A percentile compares a stretch with the other conserved stretches of the same genome.
Conservation (phyloP, 2,888 invertebrate species). For the Eutolmus rufibarbis region DNA sequence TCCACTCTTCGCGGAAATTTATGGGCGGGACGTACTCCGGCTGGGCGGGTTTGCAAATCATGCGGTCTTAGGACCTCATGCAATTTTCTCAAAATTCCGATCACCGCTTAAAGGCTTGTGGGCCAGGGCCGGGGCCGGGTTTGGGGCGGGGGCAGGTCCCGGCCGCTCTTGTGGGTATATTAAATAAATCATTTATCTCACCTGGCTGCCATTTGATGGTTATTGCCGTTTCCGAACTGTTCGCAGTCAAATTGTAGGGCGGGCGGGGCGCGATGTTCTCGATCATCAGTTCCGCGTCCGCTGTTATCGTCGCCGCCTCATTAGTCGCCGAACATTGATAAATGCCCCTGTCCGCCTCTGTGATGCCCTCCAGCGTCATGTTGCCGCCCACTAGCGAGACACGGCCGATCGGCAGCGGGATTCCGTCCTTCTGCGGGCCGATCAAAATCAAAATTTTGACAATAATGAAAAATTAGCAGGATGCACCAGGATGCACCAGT, state of each 20-base stretch:
- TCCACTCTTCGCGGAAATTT: neutral
- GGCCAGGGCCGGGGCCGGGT: no score
- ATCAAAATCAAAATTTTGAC: slow-evolving; percentile 32
- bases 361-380: slow-evolving; percentile 81
- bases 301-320: slow-evolving; percentile 84
- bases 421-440: slow-evolving; percentile 76
- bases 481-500: neutral
- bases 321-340: slow-evolving; percentile 86
- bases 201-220: slow-evolving; percentile 83
- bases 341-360: slow-evolving; percentile 86
- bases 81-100: neutral
- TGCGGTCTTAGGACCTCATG: neutral
- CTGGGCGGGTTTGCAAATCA: neutral
- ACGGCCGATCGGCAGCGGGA: slow-evolving; percentile 72
- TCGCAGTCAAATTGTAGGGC: slow-evolving; percentile 84
- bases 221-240: slow-evolving; percentile 74
- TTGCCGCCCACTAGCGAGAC: slow-evolving; percentile 76
- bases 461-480: neutral
- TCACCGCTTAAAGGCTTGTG: neutral
- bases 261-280: slow-evolving; percentile 90
- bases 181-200: slow-evolving; percentile 51
- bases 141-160: no score
- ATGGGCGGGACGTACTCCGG: neutral
- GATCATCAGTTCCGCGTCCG: slow-evolving; percentile 81
- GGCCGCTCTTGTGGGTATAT: neutral